phyloP scores from a whole-genome alignment of 2,113 vertebrate genomes.

The Aphyosemion australe region DNA sequence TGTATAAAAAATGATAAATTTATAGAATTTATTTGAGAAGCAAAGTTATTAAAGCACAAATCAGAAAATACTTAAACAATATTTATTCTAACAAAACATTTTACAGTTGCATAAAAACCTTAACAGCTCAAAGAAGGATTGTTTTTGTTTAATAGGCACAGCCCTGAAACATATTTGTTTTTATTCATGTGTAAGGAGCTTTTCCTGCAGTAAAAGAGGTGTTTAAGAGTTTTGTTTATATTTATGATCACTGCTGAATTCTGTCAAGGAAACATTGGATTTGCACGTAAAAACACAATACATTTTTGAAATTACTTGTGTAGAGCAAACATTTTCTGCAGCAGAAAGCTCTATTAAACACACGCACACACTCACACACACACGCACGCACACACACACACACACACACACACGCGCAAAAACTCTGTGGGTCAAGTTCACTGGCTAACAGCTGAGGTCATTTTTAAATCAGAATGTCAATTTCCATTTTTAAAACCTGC shows the following conservation, averaged over 20 bases:
- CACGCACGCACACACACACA: too few species aligned
- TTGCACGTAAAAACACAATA: neutral
- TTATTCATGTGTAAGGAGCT: too few species aligned
- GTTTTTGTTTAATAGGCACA: neutral
- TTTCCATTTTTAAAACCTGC: constrained; percentile 47
- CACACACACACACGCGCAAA: neutral
- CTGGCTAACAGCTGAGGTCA: constrained; percentile 30
- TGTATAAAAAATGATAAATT: too few species aligned
- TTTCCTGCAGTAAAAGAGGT: too few species aligned
- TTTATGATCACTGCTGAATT: neutral
- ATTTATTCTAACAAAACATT: neutral
- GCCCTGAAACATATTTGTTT: neutral
- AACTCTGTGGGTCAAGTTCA: constrained; percentile 34
- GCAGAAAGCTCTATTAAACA: neutral
- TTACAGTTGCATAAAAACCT: neutral
- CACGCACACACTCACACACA: too few species aligned
- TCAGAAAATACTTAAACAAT: neutral
- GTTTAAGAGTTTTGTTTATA: neutral
- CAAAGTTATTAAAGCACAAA: too few species aligned
- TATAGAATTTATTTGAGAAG: too few species aligned
- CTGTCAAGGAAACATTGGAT: neutral
- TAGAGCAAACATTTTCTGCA: neutral
- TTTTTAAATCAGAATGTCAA: constrained; percentile 54
- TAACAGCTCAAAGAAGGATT: neutral
- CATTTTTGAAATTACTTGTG: too few species aligned